Evolutionary conservation across 1,140 invertebrate genomes (phyloP).

Genomic region (Sinonovacula constricta): DNA sequence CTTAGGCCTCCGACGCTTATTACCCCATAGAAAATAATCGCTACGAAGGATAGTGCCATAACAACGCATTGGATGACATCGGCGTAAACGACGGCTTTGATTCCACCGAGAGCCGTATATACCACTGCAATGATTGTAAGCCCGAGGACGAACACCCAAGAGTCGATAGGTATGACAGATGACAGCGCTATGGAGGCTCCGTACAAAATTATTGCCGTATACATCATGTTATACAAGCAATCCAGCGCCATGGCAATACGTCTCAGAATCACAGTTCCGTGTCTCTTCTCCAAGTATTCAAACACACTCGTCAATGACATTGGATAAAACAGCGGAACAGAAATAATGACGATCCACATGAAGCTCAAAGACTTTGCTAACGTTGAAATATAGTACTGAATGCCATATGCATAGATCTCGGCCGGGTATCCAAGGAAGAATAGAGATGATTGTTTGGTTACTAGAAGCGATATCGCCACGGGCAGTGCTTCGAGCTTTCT

Average conservation of each 20-base stretch:
- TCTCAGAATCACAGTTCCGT: background rate
- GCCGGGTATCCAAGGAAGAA: no score
- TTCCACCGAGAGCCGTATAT: slow-evolving; percentile 29
- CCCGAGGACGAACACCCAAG: slow-evolving; percentile 13
- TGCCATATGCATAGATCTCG: slow-evolving; percentile 13
- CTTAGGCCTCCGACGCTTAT: background rate
- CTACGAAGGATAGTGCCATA: slow-evolving; percentile 7
- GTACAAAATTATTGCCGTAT: slow-evolving; percentile 11
- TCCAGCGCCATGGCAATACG: slow-evolving; percentile 19
- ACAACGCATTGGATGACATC: background rate
- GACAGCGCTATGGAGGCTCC: slow-evolving; percentile 10
- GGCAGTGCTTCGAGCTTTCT: slow-evolving; percentile 18
- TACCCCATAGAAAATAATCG: slow-evolving; percentile 12
- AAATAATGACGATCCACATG: slow-evolving; percentile 7
- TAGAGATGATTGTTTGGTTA: slow-evolving; percentile 32
- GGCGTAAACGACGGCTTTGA: slow-evolving; percentile 1
- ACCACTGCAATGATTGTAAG: slow-evolving; percentile 8
- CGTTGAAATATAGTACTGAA: slow-evolving; percentile 2
- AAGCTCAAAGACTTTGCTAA: slow-evolving; percentile 6
- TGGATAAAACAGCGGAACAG: slow-evolving; percentile 27
- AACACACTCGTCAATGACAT: slow-evolving; percentile 32
- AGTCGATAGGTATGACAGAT: slow-evolving; percentile 4
- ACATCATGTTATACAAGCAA: background rate
- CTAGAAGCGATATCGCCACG: slow-evolving; percentile 24
- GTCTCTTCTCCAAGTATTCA: no score